These are phyloP conservation scores for Andricus curvator DNA, from an alignment of 2,888 invertebrate genomes.

Conservation along the genomic window DNA sequence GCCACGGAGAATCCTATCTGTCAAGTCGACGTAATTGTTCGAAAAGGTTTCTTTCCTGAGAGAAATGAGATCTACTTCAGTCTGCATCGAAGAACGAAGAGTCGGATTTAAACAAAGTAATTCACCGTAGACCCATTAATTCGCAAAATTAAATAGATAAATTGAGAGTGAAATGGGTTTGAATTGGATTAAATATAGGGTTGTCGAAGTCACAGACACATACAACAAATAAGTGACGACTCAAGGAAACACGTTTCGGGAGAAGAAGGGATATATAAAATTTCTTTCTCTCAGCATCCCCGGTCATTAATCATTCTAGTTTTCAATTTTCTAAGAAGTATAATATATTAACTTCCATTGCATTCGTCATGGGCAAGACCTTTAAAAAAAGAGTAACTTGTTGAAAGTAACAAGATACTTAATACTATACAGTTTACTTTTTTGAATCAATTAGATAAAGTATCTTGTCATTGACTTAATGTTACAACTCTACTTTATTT, in stretches of 20 bases:
- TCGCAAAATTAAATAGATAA: slow-evolving; percentile 63
- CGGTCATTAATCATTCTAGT: not conserved
- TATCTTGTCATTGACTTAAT: not conserved
- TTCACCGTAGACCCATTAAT: slow-evolving; percentile 55
- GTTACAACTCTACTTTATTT: not conserved
- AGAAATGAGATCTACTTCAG: slow-evolving; percentile 36
- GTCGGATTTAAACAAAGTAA: slow-evolving; percentile 32
- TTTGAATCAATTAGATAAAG: not conserved
- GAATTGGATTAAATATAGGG: slow-evolving; percentile 12
- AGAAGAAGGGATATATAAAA: not conserved
- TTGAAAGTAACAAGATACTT: not conserved
- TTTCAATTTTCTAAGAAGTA: not conserved
- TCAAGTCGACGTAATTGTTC: slow-evolving; percentile 34
- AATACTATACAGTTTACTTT: not conserved
- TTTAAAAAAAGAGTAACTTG: not conserved
- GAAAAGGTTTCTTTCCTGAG: slow-evolving; percentile 17
- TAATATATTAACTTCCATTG: not conserved
- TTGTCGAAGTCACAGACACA: not conserved
- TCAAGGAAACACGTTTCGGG: not conserved
- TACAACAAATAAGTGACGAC: not conserved
- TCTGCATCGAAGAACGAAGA: slow-evolving; percentile 20
- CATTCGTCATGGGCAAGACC: not conserved
- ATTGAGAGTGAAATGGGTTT: slow-evolving; percentile 54
- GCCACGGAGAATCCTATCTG: not conserved
- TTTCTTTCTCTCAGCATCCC: not conserved